Conservation (phyloP, 2,888 invertebrate genomes). For the Phyllotreta cruciferae region DNA sequence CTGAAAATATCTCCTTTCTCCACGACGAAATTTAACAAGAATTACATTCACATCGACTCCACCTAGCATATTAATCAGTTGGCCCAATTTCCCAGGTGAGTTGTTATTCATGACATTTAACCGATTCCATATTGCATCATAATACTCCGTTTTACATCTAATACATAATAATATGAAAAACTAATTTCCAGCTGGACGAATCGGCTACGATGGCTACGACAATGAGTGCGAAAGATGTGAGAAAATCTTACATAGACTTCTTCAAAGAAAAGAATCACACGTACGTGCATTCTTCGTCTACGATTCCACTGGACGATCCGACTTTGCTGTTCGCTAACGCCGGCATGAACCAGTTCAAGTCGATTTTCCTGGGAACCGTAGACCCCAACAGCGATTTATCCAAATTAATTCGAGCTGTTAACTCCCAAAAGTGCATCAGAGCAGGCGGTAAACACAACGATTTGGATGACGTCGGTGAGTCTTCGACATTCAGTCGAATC, state of each 20-base stretch:
- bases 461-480: conserved; percentile 84
- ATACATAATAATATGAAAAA: no score
- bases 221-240: conserved; percentile 79
- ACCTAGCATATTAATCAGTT: no score
- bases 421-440: conserved; percentile 98
- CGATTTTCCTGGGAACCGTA: conserved; percentile 94
- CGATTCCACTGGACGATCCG: conserved; percentile 97
- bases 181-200: not conserved
- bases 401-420: conserved; percentile 85
- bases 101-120: no score
- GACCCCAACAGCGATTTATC: conserved; percentile 97
- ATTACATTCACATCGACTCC: no score
- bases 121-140: no score
- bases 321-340: conserved; percentile 98
- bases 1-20: no score
- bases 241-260: conserved; percentile 87
- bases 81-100: no score
- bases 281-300: conserved; percentile 97
- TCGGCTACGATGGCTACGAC: conserved; percentile 40
- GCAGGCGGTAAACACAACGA: conserved; percentile 99
- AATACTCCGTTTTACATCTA: no score
- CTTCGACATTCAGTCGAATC: no score
- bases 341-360: conserved; percentile 99
- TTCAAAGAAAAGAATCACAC: conserved; percentile 86
- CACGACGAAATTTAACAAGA: no score